Evolutionary conservation across 2,888 invertebrate genomes (phyloP).

Genomic region (Sisyra nigra): DNA sequence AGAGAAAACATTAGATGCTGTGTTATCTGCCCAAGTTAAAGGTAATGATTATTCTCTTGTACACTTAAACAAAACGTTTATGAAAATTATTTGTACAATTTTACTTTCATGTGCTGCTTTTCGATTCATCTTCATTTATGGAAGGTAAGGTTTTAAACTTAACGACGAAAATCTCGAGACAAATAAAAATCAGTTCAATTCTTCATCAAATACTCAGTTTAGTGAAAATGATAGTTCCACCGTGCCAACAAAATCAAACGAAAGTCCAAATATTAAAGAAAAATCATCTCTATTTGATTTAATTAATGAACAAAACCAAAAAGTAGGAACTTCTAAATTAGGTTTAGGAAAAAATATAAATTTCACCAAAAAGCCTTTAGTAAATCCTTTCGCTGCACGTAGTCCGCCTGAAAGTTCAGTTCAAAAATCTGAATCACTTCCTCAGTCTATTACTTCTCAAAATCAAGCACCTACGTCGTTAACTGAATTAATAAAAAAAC

Average conservation of each 20-base stretch:
- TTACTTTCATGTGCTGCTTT: conserved; percentile 12
- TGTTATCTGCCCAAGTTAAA: conserved; percentile 30
- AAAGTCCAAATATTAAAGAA: too few relatives aligned
- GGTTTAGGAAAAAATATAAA: conserved; percentile 7
- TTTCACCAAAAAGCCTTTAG: conserved; percentile 4
- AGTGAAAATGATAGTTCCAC: too few relatives aligned
- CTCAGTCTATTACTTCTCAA: neutral
- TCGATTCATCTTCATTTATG: conserved; percentile 5
- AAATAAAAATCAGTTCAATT: too few relatives aligned
- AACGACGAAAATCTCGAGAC: neutral
- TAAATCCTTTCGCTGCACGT: neutral
- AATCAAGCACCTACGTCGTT: neutral
- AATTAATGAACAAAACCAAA: too few relatives aligned
- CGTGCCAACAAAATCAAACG: too few relatives aligned
- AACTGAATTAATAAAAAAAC: conserved; percentile 8
- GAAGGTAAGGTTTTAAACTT: conserved; percentile 3
- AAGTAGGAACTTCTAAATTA: neutral
- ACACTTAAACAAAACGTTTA: neutral
- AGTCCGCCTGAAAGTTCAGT: neutral
- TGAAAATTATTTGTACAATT: conserved; percentile 9
- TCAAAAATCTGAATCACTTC: neutral
- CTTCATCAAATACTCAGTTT: too few relatives aligned
- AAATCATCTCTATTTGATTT: too few relatives aligned
- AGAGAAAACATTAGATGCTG: conserved; percentile 53
- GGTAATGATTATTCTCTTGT: neutral